A percentile compares a stretch with the other conserved stretches of the same genome.
These are phyloP conservation scores for Folsomia manolachei DNA, from an alignment of 2,888 invertebrate species.

Conservation along the genomic window DNA sequence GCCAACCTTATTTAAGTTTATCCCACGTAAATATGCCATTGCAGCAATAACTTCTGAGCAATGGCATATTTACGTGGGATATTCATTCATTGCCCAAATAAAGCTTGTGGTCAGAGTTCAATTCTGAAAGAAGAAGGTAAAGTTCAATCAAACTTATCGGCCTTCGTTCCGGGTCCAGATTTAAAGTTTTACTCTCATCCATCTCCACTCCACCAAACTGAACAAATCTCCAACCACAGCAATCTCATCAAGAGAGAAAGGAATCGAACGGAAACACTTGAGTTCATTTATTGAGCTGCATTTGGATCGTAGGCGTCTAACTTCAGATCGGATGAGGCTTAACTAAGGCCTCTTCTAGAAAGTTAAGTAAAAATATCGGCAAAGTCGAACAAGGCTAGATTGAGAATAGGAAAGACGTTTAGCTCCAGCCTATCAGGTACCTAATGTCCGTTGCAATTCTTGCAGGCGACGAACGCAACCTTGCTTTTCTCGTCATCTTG, in stretches of 20 bases:
- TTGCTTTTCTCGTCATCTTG: neutral
- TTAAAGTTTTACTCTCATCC: too few species aligned
- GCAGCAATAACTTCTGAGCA: too few species aligned
- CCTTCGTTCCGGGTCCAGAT: neutral
- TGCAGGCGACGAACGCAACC: neutral
- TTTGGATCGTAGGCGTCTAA: neutral
- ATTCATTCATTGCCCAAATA: too few species aligned
- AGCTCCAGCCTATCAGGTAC: slow-evolving; percentile 3
- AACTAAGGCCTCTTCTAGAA: too few species aligned
- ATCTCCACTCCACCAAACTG: too few species aligned
- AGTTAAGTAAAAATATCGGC: neutral
- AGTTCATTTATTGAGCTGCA: neutral
- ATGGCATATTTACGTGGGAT: too few species aligned
- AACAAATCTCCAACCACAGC: too few species aligned
- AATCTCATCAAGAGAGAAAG: neutral
- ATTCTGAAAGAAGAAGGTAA: too few species aligned
- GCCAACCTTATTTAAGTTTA: too few species aligned
- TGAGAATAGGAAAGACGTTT: neutral
- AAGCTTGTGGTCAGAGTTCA: too few species aligned
- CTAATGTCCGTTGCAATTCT: slow-evolving; percentile 7
- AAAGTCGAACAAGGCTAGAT: neutral
- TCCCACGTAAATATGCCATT: too few species aligned
- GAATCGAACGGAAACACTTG: neutral
- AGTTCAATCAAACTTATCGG: neutral
- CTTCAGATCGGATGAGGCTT: too few species aligned